A percentile compares a stretch with the other conserved stretches of the same genome.
Conservation (phyloP, 2,113 vertebrate genomes). For the Typhlomys cinereus region DNA sequence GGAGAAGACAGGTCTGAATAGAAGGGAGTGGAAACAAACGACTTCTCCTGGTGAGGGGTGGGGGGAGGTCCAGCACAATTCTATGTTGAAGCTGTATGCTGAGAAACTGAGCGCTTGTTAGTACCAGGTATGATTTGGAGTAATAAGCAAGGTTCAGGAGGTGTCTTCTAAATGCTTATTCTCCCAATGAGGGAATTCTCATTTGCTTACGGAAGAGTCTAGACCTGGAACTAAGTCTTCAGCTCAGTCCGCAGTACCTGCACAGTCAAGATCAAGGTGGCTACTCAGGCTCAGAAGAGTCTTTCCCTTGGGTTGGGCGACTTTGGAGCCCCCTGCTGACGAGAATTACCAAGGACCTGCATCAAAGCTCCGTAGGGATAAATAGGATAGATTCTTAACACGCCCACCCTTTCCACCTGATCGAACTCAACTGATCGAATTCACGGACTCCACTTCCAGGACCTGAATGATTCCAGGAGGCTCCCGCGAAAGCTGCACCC, state of each 20-base stretch:
- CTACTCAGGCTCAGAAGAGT: background rate
- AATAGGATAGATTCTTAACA: background rate
- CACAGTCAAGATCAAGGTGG: too few relatives aligned
- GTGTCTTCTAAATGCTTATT: background rate
- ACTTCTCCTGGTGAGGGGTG: background rate
- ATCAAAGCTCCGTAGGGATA: background rate
- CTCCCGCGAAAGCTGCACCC: background rate
- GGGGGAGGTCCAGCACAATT: background rate
- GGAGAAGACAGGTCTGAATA: background rate
- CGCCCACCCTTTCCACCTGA: background rate
- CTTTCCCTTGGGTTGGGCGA: background rate
- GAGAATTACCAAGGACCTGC: background rate
- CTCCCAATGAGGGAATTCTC: background rate
- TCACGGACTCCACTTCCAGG: background rate
- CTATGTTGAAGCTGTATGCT: background rate
- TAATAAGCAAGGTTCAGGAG: background rate
- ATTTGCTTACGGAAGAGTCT: background rate
- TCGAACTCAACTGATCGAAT: too few relatives aligned
- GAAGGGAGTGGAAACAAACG: background rate
- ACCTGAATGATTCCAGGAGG: background rate
- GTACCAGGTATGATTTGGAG: background rate
- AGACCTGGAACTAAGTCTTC: background rate
- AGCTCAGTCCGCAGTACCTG: background rate
- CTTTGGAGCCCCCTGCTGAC: conserved; percentile 17
- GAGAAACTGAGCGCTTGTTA: background rate